These are phyloP conservation scores for Drosophila maculinotata DNA, from an alignment of 2,888 invertebrate genomes.

Conservation along the genomic window DNA sequence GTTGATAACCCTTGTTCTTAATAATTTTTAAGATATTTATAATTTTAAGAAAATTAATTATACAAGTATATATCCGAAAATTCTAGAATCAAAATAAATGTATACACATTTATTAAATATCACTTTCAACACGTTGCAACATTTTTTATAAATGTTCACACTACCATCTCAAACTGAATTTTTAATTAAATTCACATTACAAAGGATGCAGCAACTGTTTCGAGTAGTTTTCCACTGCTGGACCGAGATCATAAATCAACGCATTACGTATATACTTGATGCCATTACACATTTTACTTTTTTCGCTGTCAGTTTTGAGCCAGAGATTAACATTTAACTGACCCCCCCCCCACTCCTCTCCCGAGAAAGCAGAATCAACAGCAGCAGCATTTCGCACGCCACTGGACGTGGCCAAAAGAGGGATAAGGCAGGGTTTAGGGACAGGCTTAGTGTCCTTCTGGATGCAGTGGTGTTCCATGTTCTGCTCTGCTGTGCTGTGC, in stretches of 20 bases:
- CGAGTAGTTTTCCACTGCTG: constrained; percentile 16
- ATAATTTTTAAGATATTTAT: no score
- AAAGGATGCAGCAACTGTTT: neutral
- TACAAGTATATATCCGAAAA: no score
- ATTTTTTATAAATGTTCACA: neutral
- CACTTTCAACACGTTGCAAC: no score
- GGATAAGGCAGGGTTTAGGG: constrained; percentile 4
- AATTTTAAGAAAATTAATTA: no score
- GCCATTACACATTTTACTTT: constrained; percentile 39
- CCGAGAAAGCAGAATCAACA: no score
- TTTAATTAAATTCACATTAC: constrained; percentile 23
- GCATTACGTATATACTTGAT: constrained; percentile 38
- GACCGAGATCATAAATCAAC: constrained; percentile 57
- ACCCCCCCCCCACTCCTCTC: no score
- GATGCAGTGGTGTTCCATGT: constrained; percentile 16
- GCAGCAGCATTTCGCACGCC: constrained; percentile 14
- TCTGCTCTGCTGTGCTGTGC: constrained; percentile 6
- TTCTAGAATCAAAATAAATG: no score
- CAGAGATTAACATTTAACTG: constrained; percentile 62
- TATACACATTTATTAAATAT: neutral
- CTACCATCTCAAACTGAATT: neutral
- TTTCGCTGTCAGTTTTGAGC: constrained; percentile 57
- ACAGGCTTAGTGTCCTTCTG: constrained; percentile 63
- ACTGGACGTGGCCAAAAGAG: constrained; percentile 10
- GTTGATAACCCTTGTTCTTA: no score